phyloP scores from a whole-genome alignment of 2,797 vertebrate species.

The Numenius phaeopus region DNA sequence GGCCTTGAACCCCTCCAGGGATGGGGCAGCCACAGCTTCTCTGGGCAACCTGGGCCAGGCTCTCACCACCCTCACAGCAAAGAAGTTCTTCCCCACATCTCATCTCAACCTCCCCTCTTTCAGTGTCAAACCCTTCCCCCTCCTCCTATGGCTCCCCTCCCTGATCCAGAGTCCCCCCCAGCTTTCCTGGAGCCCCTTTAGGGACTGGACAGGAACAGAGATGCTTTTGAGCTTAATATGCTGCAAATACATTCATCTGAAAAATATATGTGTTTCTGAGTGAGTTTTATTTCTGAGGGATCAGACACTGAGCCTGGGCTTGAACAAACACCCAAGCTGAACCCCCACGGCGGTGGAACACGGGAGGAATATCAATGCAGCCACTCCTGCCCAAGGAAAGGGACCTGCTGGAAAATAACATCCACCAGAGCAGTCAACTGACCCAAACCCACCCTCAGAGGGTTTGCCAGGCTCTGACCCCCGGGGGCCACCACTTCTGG shows the following conservation, averaged over 20 bases:
- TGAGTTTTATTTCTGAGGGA: not conserved
- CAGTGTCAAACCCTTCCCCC: no score
- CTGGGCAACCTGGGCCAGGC: no score
- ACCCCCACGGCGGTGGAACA: not conserved
- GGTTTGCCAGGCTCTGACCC: not conserved
- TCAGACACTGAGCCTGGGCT: not conserved
- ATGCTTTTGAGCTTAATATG: not conserved
- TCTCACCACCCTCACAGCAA: no score
- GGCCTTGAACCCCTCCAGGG: no score
- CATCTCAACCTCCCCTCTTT: no score
- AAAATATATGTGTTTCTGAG: not conserved
- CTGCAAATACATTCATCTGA: not conserved
- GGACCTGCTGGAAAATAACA: not conserved
- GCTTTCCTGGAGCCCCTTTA: no score
- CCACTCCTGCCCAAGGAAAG: not conserved
- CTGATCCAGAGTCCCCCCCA: no score
- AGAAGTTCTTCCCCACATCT: no score
- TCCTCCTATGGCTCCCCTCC: no score
- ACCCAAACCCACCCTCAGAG: not conserved
- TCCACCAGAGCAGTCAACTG: not conserved
- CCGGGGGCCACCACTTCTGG: not conserved
- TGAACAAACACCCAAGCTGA: not conserved
- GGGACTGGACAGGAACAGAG: not conserved
- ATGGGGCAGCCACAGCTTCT: no score
- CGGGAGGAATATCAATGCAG: not conserved